Evolutionary conservation across 1,140 invertebrate species (phyloP), one percentile per base, ranked within the genome.

Genomic region (Drosophila sucinea): DNA sequence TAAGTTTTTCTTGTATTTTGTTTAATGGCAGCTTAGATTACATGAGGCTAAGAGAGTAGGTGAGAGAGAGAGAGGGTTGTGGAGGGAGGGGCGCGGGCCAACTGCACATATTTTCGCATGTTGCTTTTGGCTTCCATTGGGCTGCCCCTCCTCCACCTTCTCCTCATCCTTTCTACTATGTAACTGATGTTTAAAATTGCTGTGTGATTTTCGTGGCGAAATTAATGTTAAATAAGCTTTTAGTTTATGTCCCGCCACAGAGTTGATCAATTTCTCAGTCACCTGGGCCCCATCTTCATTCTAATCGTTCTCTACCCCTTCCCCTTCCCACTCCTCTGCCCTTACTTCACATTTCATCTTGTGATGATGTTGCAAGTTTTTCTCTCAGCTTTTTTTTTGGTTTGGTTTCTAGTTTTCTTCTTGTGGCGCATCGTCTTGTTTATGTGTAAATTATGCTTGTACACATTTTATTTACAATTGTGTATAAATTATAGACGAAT

Each of bases 211-310:
- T 89, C 84, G 84, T 90, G 85, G 84, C 81, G 85, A 89, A 89
- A 89, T 89, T 89, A 89, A 89, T 89, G 84, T 89, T 89, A 89
- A 89, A 85, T 89, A 89, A 90, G 84, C 84, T 90, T 89, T 89
- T 89, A 89, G 85, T 84, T 89, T 89, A 89, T 89, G 85, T 89
- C 85, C 85, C 85, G 85, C 80, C 77, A 85, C 74, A 89, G 74
- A 81, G 77, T 90, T 87, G 84, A 87, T 87, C 84, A 87, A 90
- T 87, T 87, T 87, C 85, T 87, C 77, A 87, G 84, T 89, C 83
- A 89, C 83, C 84, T 71, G 69, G 83, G 75, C 32, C 55, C 55
- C 75, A 67, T 66, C 81, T 85, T 78, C 81, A 67, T 67, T 44
- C 72, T 76, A 73, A 73, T 70, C 73, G 58, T 54, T 41, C 27